phyloP scores from a whole-genome alignment of 2,113 vertebrate species.

The Ellobius talpinus region DNA sequence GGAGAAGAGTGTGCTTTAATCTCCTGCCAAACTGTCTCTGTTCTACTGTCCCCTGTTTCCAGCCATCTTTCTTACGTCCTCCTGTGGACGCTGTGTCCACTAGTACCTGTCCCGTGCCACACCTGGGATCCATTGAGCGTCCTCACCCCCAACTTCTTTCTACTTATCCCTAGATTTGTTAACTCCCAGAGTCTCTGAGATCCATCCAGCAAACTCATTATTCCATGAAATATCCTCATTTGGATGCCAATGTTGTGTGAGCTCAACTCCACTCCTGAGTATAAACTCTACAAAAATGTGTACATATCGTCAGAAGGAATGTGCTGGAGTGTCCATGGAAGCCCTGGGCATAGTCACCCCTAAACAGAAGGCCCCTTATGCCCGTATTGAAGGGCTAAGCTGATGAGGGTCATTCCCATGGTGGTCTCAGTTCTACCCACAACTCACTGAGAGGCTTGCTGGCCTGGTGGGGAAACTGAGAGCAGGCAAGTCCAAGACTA shows the following conservation, averaged over 20 bases:
- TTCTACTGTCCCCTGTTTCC: not conserved
- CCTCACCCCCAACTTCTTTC: not conserved
- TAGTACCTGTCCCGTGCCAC: not conserved
- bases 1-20: not conserved
- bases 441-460: not conserved
- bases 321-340: not conserved
- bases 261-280: not conserved
- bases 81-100: not conserved
- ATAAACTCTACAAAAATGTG: not conserved
- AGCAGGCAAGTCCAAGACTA: rapidly evolving
- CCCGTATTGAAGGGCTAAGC: not conserved
- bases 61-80: not conserved
- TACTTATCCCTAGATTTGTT: not conserved
- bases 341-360: not conserved
- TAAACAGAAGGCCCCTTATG: not conserved
- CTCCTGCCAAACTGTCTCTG: not conserved
- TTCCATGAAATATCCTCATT: not conserved
- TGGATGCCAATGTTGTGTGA: not conserved
- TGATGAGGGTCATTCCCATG: rapidly evolving
- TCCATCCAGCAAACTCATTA: not conserved
- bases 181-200: not conserved
- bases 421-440: not conserved
- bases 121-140: not conserved
- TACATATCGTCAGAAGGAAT: not conserved
- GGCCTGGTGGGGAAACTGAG: rapidly evolving